Conservation (phyloP, 2,113 vertebrate species). For the Gopherus flavomarginatus region DNA sequence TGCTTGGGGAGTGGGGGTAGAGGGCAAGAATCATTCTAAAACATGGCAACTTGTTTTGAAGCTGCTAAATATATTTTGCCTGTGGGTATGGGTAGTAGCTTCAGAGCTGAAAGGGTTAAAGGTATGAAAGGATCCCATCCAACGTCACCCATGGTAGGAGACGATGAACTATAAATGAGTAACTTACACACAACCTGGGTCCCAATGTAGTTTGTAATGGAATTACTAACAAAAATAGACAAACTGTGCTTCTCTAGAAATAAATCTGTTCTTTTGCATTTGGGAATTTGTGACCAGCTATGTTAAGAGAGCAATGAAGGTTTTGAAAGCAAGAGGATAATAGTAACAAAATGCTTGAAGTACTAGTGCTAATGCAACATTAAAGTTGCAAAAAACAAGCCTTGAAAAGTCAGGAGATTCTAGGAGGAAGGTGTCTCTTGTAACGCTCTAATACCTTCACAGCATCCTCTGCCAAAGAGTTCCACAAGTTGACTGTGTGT, state of each 20-base stretch:
- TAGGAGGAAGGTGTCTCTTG: neutral
- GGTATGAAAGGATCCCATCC: constrained; percentile 16
- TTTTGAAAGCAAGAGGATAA: neutral
- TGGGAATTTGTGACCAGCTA: neutral
- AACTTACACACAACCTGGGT: neutral
- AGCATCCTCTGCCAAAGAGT: no score
- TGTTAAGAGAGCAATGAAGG: neutral
- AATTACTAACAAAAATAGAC: neutral
- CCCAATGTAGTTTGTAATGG: neutral
- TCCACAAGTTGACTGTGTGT: no score
- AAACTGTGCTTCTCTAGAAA: constrained; percentile 1
- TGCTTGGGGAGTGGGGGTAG: neutral
- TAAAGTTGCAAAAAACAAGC: neutral
- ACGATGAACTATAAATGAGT: neutral
- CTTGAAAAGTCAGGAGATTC: neutral
- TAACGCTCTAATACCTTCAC: neutral
- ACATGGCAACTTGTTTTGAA: neutral
- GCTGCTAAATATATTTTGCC: constrained; percentile 1
- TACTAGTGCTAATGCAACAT: neutral
- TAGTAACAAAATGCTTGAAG: neutral
- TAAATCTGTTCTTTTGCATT: neutral
- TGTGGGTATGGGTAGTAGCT: neutral
- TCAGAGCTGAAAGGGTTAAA: neutral
- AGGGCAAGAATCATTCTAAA: neutral
- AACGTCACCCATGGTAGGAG: neutral